A percentile compares a stretch with the other conserved stretches of the same genome.
Evolutionary conservation across 2,888 invertebrate species (phyloP).

Genomic region (Bursaphelenchus okinawaensis): DNA sequence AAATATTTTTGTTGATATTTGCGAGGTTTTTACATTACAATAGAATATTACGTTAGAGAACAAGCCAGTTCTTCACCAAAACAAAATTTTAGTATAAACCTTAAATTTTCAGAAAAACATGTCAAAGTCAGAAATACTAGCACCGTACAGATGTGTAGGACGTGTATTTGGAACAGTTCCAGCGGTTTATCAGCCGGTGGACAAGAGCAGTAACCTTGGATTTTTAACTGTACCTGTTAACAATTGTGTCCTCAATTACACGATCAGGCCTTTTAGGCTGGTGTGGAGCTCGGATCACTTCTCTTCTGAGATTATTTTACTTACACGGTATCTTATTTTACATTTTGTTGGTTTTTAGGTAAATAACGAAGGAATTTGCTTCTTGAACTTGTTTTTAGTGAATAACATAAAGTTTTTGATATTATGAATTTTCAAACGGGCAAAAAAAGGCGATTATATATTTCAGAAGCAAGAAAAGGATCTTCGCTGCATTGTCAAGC

Average conservation of each 20-base stretch:
- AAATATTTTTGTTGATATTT: too few relatives aligned
- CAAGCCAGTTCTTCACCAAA: too few relatives aligned
- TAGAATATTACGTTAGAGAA: too few relatives aligned
- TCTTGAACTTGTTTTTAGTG: too few relatives aligned
- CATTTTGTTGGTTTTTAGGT: conserved; percentile 13
- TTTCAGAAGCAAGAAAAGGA: conserved; percentile 4
- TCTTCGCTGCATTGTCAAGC: conserved; percentile 16
- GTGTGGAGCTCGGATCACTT: conserved; percentile 26
- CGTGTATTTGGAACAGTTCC: conserved; percentile 6
- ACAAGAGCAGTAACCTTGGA: conserved; percentile 4
- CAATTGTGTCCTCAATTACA: conserved; percentile 17
- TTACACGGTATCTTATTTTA: conserved; percentile 27
- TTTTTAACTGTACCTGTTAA: conserved; percentile 5
- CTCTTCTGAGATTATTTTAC: conserved; percentile 16
- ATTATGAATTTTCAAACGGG: too few relatives aligned
- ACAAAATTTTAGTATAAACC: too few relatives aligned
- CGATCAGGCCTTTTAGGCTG: conserved; percentile 17
- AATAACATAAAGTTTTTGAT: too few relatives aligned
- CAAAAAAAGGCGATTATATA: too few relatives aligned
- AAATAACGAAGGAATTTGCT: background rate
- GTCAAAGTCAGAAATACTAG: background rate
- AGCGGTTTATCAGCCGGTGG: background rate
- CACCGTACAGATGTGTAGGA: conserved; percentile 10
- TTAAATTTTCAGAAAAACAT: background rate
- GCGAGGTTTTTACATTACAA: too few relatives aligned